Evolutionary conservation across 1,140 invertebrate species (phyloP), one percentile per base, ranked within the genome.

Genomic region (Lepidurus apus): DNA sequence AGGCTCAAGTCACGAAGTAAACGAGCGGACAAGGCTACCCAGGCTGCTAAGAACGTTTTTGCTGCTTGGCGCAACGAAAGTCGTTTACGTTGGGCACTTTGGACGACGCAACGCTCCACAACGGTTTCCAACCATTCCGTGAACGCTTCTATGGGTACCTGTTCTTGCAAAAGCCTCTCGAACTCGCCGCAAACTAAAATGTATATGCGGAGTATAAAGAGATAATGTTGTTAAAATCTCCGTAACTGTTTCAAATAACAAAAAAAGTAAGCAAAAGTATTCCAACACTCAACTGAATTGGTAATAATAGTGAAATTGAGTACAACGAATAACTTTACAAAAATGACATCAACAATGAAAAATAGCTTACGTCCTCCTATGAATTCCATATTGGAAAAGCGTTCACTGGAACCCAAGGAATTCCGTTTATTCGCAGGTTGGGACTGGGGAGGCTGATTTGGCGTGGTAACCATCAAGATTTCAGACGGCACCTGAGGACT

Each of bases 1-100:
- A 88, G 81, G 0, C 87, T 88, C 86, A 88, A 86, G 78, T 88
- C 87, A 21, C 87, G 81, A 17, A 88, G 87, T 17, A 88, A 83
- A 13, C 86, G 79, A 0, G 86, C 86, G 9, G 86, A 85, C 81
- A 88, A 87, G 75, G 85, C 85, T 1, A 87, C 86, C 88, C 88
- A 88, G 82, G 85, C 84, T 34, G 87, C 81, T 24, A 88, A 81
- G 79, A 88, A 88, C 78, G 87, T 85, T 43, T 86, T 81, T 1
- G 86, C 85, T 21, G 84, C 82, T 76, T 83, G 83, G 24, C 85
- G 81, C 24, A 79, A 44, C 85, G 77, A 17, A 79, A 80, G 7
- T 83, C 81, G 7, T 82, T 80, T 75, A 80, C 82, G 74, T 82
- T 84, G 34, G 76, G 45, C 73, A 84, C 82, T 83, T 84, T 86